Conservation (phyloP, 2,113 vertebrate species). For the Struthio camelus region DNA sequence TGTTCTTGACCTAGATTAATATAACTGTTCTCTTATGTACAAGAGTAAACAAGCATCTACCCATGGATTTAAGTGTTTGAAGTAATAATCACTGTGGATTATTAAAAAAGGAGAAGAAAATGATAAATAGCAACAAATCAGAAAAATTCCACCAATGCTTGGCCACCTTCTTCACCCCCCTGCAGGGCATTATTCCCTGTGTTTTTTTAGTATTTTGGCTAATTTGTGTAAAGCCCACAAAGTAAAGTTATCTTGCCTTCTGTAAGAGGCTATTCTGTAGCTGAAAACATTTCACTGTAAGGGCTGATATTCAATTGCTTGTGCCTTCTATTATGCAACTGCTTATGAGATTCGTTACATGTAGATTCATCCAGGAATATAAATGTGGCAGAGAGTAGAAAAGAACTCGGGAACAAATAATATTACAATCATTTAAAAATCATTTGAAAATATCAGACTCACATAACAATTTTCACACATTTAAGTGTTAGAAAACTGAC, state of each 20-base stretch:
- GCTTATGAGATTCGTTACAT: background rate
- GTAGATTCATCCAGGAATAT: background rate
- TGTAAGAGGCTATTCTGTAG: background rate
- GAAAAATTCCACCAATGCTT: background rate
- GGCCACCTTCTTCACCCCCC: background rate
- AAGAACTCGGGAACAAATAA: background rate
- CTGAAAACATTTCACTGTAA: background rate
- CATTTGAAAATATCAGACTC: background rate
- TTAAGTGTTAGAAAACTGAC: background rate
- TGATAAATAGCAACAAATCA: background rate
- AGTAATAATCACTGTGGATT: background rate
- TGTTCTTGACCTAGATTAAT: background rate
- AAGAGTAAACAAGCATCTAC: background rate
- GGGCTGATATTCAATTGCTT: background rate
- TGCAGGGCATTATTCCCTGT: background rate
- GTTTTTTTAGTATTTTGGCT: background rate
- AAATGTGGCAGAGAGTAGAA: background rate
- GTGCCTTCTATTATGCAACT: background rate
- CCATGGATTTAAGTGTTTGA: background rate
- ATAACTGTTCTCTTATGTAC: background rate
- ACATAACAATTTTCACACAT: background rate
- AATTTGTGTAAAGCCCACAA: background rate
- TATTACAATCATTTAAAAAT: background rate
- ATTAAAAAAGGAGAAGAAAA: background rate
- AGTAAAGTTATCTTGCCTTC: background rate